A percentile compares a stretch with the other conserved stretches of the same genome.
These are phyloP conservation scores for Limonius californicus DNA, from an alignment of 1,140 invertebrate species.

Conservation along the genomic window DNA sequence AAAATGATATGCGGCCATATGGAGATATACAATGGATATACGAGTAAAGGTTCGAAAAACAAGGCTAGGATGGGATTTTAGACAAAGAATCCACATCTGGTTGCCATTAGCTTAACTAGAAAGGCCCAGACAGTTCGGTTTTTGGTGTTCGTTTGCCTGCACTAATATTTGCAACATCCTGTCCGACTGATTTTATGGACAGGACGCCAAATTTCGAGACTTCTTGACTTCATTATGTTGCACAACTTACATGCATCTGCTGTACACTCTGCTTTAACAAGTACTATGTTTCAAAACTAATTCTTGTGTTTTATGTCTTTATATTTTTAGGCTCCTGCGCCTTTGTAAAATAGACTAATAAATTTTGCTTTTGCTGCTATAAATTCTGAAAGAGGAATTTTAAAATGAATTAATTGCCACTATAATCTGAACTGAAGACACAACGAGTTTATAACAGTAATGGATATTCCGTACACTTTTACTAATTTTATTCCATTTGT, in stretches of 20 bases:
- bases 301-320: background rate
- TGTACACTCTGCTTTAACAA: background rate
- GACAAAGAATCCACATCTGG: constrained; percentile 31
- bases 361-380: too few species aligned
- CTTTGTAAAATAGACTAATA: background rate
- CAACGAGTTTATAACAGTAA: too few species aligned
- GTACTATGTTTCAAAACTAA: background rate
- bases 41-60: constrained; percentile 26
- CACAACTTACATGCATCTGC: too few species aligned
- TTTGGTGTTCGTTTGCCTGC: constrained; percentile 13
- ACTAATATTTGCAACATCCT: constrained; percentile 10
- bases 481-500: too few species aligned
- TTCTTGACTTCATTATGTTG: background rate
- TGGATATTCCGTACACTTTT: too few species aligned
- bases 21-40: constrained; percentile 31
- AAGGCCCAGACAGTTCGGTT: constrained; percentile 21
- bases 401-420: too few species aligned
- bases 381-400: too few species aligned
- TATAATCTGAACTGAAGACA: too few species aligned
- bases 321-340: background rate
- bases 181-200: background rate
- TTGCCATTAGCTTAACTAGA: constrained; percentile 28
- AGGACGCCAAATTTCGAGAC: background rate
- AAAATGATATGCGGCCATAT: constrained; percentile 30
- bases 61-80: constrained; percentile 26